phyloP scores from a whole-genome alignment of 2,113 vertebrate species.

The Poecile atricapillus region DNA sequence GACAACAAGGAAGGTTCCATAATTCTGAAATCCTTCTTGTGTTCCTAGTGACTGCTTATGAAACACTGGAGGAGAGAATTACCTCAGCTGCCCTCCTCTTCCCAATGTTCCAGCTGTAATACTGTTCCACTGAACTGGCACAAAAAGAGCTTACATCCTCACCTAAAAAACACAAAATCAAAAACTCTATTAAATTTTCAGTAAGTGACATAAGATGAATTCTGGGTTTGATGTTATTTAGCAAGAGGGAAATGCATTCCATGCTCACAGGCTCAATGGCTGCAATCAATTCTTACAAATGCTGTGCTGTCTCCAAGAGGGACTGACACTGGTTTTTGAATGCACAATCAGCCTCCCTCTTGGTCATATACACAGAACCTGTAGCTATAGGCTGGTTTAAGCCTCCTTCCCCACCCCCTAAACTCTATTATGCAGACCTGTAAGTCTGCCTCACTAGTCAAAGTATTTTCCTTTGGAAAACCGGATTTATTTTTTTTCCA shows the following conservation, averaged over 20 bases:
- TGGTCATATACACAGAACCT: not conserved
- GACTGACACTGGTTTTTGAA: not conserved
- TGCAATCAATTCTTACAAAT: not conserved
- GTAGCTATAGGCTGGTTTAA: not conserved
- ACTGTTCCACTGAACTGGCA: conserved; percentile 89
- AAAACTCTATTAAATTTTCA: not conserved
- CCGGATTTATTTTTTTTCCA: not conserved
- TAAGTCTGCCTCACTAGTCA: not conserved
- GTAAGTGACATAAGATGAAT: not conserved
- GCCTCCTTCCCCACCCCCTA: not conserved
- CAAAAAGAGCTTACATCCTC: conserved; percentile 91
- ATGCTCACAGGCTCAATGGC: not conserved
- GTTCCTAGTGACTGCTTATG: not conserved
- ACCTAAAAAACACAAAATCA: conserved; percentile 62
- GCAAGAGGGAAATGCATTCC: not conserved
- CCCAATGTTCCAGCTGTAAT: conserved; percentile 97
- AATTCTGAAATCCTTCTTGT: not conserved
- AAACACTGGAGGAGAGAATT: conserved; percentile 17
- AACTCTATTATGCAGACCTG: not conserved
- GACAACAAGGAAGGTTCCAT: not conserved
- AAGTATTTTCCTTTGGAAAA: not conserved
- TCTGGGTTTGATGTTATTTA: not conserved
- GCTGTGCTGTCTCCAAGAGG: not conserved
- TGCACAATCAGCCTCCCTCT: not conserved
- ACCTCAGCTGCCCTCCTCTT: conserved; percentile 96